Base-by-base conservation (phyloP, 2,888 invertebrate genomes). In the Hirtodrosophila histrioides region DNA sequence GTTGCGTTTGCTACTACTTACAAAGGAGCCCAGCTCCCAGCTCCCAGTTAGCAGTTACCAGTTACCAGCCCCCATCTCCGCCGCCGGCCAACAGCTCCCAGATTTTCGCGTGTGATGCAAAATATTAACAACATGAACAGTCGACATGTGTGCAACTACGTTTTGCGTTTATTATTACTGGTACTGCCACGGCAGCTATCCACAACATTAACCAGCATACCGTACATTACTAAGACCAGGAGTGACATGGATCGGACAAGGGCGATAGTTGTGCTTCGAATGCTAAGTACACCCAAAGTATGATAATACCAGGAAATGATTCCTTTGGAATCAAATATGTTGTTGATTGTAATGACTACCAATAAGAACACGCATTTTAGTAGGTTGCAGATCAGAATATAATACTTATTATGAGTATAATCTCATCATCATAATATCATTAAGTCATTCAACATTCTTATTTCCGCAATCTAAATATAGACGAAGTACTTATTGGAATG, bases 41-140 rank as follows among this genome's bases (percentile, higher is more conserved):
- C 44, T 41, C 17, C 41, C 27, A 50, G n/a, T n/a, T n/a, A n/a
- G n/a, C 60, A 43, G 36, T 37, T 12, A n/a, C 49, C 43, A 6
- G 27, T 43, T 23, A 12, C 48, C 43, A 4, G 27, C 35, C 5
- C n/a, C 12, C 17, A 17, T 17, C 37, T 8, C 24, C 45, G 8
- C 24, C 27, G 12, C 53, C 50, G 7, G 46, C 48, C 17, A 43
- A 51, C 51, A 41, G 53, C 63, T 57, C 12, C 57, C 74, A 72
- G 77, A 82, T 84, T 84, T 84, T 75, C 63, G 81, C 82, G 72
- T 70, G 81, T 70, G 85, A 78, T 82, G 85, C 78, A 73, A 82
- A 84, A 79, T 77, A 88, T 85, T 83, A 86, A 88, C 84, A 84
- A 86, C 79, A 81, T 88, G 74, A 62, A 67, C 75, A 75, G 62